Evolutionary conservation across 2,797 vertebrate species (phyloP).

Genomic region (Karalla daura): DNA sequence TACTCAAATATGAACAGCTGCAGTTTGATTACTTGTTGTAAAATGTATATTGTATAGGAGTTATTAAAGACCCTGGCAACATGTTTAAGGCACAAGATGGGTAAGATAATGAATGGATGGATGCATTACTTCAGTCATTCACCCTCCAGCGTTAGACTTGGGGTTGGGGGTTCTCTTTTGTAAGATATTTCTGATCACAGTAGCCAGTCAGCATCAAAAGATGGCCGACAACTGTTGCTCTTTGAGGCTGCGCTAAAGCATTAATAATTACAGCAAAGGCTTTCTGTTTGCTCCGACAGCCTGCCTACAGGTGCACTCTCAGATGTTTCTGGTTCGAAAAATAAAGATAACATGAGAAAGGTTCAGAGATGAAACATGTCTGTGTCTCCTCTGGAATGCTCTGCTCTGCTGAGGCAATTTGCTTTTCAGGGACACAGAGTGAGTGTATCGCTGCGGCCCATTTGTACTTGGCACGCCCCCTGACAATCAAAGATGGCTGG

Average conservation of each 20-base stretch:
- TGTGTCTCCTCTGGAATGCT: background rate
- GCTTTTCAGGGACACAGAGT: no score
- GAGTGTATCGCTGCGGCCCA: no score
- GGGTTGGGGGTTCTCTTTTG: background rate
- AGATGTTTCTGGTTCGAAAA: conserved; percentile 1
- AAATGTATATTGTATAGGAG: no score
- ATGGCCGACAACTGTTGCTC: background rate
- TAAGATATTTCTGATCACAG: background rate
- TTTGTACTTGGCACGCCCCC: no score
- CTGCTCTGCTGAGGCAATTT: background rate
- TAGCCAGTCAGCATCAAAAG: background rate
- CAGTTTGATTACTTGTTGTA: no score
- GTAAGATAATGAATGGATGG: no score
- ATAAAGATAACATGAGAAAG: conserved; percentile 18
- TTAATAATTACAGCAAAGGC: background rate
- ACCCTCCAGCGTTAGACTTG: no score
- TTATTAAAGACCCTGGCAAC: no score
- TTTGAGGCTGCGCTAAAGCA: background rate
- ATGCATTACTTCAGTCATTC: no score
- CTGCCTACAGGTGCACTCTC: background rate
- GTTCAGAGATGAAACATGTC: background rate
- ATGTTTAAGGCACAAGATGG: no score
- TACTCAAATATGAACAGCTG: no score
- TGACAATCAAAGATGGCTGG: no score
- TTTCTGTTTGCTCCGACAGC: background rate